Conservation (phyloP, 1,140 invertebrate species). For the Neotoxoptera formosana region DNA sequence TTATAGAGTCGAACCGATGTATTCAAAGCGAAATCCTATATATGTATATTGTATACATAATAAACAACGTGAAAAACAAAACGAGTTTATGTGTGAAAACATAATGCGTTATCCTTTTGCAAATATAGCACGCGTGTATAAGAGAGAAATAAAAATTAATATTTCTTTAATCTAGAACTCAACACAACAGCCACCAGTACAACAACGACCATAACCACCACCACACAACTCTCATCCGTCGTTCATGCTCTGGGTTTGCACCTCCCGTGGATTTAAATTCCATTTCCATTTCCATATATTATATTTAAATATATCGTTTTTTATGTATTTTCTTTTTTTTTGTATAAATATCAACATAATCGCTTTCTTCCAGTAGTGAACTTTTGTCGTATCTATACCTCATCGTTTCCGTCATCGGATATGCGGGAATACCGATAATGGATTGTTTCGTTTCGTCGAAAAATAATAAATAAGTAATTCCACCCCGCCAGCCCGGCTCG, state of each 20-base stretch:
- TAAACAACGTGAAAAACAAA: not conserved
- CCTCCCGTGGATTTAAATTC: conserved; percentile 17
- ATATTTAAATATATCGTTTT: conserved; percentile 7
- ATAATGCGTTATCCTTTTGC: not conserved
- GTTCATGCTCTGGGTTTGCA: not conserved
- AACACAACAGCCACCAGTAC: not conserved
- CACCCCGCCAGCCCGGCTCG: not conserved
- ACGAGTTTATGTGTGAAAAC: not conserved
- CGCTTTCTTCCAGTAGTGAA: not conserved
- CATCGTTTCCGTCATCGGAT: not conserved
- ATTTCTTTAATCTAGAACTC: conserved; percentile 14
- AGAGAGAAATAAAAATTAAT: conserved; percentile 21
- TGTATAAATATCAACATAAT: conserved; percentile 10
- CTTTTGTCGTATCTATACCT: not conserved
- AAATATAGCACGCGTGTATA: not conserved
- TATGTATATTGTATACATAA: not conserved
- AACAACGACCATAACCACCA: not conserved
- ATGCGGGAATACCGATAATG: conserved; percentile 27
- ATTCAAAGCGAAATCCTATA: not conserved
- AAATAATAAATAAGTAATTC: conserved; percentile 28
- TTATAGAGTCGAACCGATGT: not conserved
- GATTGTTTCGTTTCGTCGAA: conserved; percentile 14
- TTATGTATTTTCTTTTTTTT: not conserved
- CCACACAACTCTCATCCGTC: not conserved
- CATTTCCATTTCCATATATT: conserved; percentile 9